Evolutionary conservation across 92 coral and sea anemone genomes (phyloP), one percentile per base, ranked within the genome.

Genomic region (Paramuricea clavata): DNA sequence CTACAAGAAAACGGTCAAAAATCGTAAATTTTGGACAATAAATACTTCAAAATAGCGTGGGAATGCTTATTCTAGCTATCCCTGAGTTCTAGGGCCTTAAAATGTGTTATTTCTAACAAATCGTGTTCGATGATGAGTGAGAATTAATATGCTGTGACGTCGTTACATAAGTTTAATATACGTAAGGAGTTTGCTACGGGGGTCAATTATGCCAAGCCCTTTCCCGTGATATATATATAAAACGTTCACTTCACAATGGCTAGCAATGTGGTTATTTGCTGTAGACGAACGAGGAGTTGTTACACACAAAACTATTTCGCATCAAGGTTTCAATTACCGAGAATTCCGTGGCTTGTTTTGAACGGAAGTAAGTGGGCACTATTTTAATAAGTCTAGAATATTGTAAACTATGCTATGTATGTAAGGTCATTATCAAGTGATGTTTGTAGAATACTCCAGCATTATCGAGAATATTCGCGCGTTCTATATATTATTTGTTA

Each of bases 201-300:
- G 81, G 81, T 74, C 57, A 72, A 44, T 41, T 17, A 32, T 39
- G 61, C 81, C 81, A 12, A 74, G 28, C 81, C 81, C 81, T 44
- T 72, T 72, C 39, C 59, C 60, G 49, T 34, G 76, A 36, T 34
- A 16, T 49, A 44, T 49, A 74, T 74, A 74, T 74, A 74, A 74
- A 49, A 74, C 61, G 32, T 39, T 72, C n/a, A n/a, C 4, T 25
- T 7, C 30, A 74, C 57, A 43, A 74, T 74, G 56, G 57, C 72
- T 41, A 23, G 61, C 57, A 74, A 74, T 15, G 44, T 44, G 81
- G 81, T 74, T 74, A 74, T 74, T 31, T 28, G 72, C 72, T 28
- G 35, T 65, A 65, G 36, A 65, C 39, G 39, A 65, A 65, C 39
- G 72, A 26, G 21, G 39, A 65, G 72, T 28, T 65, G 39, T 3